Percentiles rank a stretch among this genome's conserved stretches.
Evolutionary conservation across 2,888 invertebrate genomes (phyloP).

Genomic region (Lathronympha strigana): DNA sequence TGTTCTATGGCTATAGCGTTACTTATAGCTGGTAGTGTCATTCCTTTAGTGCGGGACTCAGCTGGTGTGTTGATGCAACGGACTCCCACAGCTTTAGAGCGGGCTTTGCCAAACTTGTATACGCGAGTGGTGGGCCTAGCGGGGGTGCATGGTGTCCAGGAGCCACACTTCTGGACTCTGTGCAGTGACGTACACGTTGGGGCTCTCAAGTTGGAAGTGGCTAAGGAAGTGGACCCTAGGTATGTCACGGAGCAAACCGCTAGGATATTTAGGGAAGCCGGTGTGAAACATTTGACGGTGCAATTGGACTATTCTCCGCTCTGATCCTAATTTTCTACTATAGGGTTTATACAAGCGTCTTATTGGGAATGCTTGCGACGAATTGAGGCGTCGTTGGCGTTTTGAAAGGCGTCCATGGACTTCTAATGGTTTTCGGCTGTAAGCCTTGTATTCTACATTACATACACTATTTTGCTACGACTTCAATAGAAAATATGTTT

Average conservation of each 20-base stretch:
- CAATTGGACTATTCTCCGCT: slow-evolving; percentile 95
- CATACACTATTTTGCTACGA: too few relatives aligned
- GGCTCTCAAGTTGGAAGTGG: slow-evolving; percentile 97
- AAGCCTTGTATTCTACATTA: not conserved
- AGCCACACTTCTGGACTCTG: slow-evolving; percentile 99
- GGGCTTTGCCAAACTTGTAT: slow-evolving; percentile 93
- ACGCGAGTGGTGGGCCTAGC: slow-evolving; percentile 95
- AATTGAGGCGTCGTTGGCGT: slow-evolving; percentile 6
- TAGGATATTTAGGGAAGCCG: slow-evolving; percentile 96
- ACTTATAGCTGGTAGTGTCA: slow-evolving; percentile 94
- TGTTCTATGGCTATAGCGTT: slow-evolving; percentile 98
- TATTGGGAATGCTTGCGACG: not conserved
- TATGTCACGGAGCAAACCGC: slow-evolving; percentile 97
- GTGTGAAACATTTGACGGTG: slow-evolving; percentile 95
- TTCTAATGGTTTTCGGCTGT: not conserved
- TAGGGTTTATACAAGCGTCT: slow-evolving; percentile 47
- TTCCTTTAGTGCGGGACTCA: slow-evolving; percentile 93
- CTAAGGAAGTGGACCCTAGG: slow-evolving; percentile 94
- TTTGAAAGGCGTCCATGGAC: not conserved
- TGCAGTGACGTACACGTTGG: slow-evolving; percentile 97
- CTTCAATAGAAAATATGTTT: too few relatives aligned
- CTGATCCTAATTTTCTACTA: slow-evolving; percentile 62
- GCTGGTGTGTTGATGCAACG: slow-evolving; percentile 96
- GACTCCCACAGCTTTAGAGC: slow-evolving; percentile 93
- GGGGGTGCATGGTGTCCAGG: slow-evolving; percentile 97